Conservation (phyloP, 2,888 invertebrate species). For the Leptura quadrifasciata region DNA sequence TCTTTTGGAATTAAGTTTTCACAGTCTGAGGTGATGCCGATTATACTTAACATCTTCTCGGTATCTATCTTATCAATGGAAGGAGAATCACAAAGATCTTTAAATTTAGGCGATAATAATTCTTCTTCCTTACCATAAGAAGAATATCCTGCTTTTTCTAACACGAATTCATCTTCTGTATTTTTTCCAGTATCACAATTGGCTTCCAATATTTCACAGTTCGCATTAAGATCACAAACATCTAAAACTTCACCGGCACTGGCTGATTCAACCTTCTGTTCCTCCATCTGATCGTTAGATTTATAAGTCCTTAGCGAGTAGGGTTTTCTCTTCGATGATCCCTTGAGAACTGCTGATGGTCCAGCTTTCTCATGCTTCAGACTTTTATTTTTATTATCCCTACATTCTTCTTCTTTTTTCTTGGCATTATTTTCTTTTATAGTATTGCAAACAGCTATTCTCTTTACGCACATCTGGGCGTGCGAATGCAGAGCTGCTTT, state of each 20-base stretch:
- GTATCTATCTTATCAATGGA: constrained; percentile 42
- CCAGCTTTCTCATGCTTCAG: constrained; percentile 39
- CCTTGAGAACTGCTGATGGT: constrained; percentile 50
- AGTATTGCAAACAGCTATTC: constrained; percentile 73
- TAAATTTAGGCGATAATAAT: not conserved
- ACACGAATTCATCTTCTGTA: constrained; percentile 8
- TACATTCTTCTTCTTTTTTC: constrained; percentile 56
- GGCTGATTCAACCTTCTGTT: constrained; percentile 47
- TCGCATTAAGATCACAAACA: constrained; percentile 46
- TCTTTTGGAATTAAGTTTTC: constrained; percentile 6
- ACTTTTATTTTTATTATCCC: constrained; percentile 48
- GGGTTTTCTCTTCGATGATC: constrained; percentile 60
- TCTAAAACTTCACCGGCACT: constrained; percentile 49
- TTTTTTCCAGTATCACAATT: constrained; percentile 41
- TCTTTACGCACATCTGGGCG: constrained; percentile 80
- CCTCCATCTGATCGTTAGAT: constrained; percentile 31
- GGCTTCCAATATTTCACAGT: constrained; percentile 34
- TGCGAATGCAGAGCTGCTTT: constrained; percentile 84
- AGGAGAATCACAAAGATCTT: not conserved
- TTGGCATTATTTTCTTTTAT: constrained; percentile 64
- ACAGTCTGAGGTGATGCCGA: constrained; percentile 33
- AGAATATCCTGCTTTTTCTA: constrained; percentile 8
- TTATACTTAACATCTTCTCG: constrained; percentile 45
- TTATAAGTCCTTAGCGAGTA: constrained; percentile 53
- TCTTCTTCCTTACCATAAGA: not conserved